These are phyloP conservation scores for Apostichopus leukothele DNA, from an alignment of 53 echinoderm and acorn worm genomes.

Conservation along the genomic window DNA sequence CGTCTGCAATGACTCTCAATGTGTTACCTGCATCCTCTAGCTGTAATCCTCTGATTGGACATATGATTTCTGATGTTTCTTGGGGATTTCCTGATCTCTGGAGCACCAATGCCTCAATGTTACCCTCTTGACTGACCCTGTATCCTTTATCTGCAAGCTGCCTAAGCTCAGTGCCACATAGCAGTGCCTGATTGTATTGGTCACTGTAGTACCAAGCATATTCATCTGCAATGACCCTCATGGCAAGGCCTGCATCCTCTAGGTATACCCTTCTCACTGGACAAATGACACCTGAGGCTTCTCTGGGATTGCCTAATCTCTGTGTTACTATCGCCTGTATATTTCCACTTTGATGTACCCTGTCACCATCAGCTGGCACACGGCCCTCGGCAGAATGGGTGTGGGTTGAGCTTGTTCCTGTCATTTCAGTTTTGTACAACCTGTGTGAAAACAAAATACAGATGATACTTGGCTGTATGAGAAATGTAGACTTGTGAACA, in stretches of 20 bases:
- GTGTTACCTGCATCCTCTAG: neutral
- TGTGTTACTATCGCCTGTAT: neutral
- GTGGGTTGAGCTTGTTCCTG: neutral
- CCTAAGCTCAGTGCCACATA: constrained; percentile 22
- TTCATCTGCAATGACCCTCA: constrained; percentile 13
- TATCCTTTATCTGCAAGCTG: constrained; percentile 9
- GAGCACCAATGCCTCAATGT: neutral
- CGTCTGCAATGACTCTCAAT: neutral
- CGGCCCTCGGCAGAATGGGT: neutral
- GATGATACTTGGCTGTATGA: too few species aligned
- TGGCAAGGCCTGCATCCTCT: neutral
- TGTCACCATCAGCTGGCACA: constrained; percentile 17
- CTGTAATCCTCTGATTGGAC: neutral
- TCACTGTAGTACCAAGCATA: constrained; percentile 23
- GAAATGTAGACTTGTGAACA: too few species aligned
- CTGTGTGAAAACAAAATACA: neutral
- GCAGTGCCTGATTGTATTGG: neutral
- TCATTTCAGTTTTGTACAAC: neutral
- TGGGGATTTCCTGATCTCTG: neutral
- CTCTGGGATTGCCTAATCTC: neutral
- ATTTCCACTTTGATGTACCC: neutral
- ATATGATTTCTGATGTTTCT: neutral
- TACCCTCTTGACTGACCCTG: neutral
- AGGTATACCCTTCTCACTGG: neutral
- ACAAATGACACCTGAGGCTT: neutral